Conservation (phyloP, 2,113 vertebrate genomes). For the Murina feae region DNA sequence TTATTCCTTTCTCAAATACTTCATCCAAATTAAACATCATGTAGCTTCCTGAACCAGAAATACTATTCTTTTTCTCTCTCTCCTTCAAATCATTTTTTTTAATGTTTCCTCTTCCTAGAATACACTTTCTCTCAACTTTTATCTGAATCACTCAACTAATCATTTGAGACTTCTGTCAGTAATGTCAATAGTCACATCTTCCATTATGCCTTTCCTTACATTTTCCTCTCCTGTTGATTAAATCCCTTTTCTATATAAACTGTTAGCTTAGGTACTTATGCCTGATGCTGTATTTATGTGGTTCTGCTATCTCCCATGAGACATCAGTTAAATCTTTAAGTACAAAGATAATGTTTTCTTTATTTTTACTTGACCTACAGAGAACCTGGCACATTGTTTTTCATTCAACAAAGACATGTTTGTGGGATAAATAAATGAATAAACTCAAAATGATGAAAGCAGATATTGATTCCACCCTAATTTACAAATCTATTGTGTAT, state of each 20-base stretch:
- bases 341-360: background rate
- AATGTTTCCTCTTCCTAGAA: background rate
- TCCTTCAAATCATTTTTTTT: background rate
- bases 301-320: background rate
- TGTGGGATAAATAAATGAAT: background rate
- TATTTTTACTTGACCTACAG: background rate
- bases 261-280: background rate
- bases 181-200: background rate
- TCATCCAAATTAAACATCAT: background rate
- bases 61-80: background rate
- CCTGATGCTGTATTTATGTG: background rate
- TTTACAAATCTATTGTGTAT: background rate
- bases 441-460: background rate
- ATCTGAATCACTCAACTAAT: background rate
- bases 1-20: background rate
- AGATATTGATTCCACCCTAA: background rate
- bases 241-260: background rate
- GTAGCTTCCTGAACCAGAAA: background rate
- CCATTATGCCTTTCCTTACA: background rate
- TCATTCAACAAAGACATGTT: background rate
- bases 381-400: background rate
- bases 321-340: background rate
- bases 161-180: background rate
- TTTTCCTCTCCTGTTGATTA: background rate
- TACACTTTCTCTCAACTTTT: background rate